Evolutionary conservation across 2,113 vertebrate species (phyloP), one percentile per base, ranked within the genome.

Genomic region (Casuarius casuarius): DNA sequence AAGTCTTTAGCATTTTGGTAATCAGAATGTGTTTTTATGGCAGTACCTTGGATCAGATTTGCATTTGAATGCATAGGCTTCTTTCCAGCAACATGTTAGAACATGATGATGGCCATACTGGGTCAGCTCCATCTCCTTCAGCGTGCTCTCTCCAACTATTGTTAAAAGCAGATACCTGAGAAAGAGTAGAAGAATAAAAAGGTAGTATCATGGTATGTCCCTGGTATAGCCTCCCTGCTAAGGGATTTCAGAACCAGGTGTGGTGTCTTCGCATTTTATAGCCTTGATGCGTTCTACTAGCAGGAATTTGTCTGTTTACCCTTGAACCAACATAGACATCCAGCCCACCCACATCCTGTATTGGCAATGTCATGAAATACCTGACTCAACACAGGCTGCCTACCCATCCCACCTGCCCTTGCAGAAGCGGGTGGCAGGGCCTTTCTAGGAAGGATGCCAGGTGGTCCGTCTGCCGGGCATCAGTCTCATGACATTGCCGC

Each of bases 401-500:
- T 59, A 9, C 19, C 15, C 22, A 40, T 33, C 35, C 26, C 11
- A 28, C 26, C 44, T 12, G 5, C 14, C 12, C 61, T 67, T 75
- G 44, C 31, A 61, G 52, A 82, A 49, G 51, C 22, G 35, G 35
- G 26, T 44, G 25, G 49, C 35, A 21, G 35, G 52, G 12, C 21
- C 12, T 35, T 67, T 67, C 17, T 20, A 35, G 21, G 19, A n/a
- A 73, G 44, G 29, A 31, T 21, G 20, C 29, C 29, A 25, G 38
- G 61, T 25, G 23, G 9, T 23, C 81, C 42, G 13, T 52, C 25
- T 67, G 26, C 31, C 12, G 7, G 46, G 46, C 46, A 48, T 48
- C 46, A 48, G 18, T 48, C 46, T 48, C 9, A 12, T 48, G 46
- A 48, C 46, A 16, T 22, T 0, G 1, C 16, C 5, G 3, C 21